Percentiles rank a stretch among this genome's conserved stretches.
Evolutionary conservation across 2,888 invertebrate genomes (phyloP).

Genomic region (Dasypolia templi): DNA sequence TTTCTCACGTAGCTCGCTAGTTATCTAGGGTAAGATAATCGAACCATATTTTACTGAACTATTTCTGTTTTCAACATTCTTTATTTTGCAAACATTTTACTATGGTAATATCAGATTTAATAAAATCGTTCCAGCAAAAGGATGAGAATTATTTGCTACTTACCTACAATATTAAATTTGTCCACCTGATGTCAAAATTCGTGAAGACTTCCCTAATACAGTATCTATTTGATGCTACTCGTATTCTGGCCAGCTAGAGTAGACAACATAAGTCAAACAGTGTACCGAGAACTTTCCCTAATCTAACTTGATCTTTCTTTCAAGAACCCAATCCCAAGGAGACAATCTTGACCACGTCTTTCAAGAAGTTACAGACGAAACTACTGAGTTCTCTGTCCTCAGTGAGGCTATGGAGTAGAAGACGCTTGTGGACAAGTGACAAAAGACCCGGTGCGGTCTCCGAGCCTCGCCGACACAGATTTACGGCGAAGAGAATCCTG

Average conservation of each 20-base stretch:
- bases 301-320: neutral
- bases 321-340: neutral
- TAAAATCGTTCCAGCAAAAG: too few relatives aligned
- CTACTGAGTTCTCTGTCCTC: conserved; percentile 55
- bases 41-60: neutral
- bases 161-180: too few relatives aligned
- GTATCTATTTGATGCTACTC: neutral
- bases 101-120: too few relatives aligned
- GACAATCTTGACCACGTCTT: neutral
- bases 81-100: too few relatives aligned
- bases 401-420: conserved; percentile 47
- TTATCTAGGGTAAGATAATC: neutral
- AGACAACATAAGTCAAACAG: neutral
- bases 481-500: conserved; percentile 71
- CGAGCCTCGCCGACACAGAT: conserved; percentile 69
- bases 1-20: neutral
- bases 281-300: neutral
- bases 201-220: too few relatives aligned
- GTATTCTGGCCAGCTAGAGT: neutral
- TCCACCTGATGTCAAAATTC: neutral
- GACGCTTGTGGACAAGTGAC: conserved; percentile 75
- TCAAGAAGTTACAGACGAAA: conserved; percentile 8
- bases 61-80: neutral
- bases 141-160: too few relatives aligned
- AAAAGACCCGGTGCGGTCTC: conserved; percentile 73